A percentile compares a stretch with the other conserved stretches of the same genome.
Conservation (phyloP, 2,113 vertebrate species). For the Corythoichthys intestinalis region DNA sequence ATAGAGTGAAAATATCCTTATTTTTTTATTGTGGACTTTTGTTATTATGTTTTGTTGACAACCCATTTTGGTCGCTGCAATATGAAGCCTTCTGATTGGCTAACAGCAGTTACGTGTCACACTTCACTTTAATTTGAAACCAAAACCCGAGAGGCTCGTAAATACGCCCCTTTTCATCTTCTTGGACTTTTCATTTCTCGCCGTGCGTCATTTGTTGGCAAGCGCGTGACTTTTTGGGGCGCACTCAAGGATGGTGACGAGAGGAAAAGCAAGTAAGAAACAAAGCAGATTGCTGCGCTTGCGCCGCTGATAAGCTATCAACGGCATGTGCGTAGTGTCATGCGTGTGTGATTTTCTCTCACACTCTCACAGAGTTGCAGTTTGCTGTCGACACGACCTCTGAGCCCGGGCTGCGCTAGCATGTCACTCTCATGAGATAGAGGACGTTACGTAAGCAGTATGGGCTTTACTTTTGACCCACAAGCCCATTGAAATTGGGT, state of each 20-base stretch:
- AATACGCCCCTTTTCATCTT: not conserved
- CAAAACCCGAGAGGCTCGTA: too few relatives aligned
- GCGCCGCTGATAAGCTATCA: constrained; percentile 15
- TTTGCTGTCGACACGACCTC: constrained; percentile 15
- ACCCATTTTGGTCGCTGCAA: not conserved
- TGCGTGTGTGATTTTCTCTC: constrained; percentile 1
- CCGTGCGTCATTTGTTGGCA: too few relatives aligned
- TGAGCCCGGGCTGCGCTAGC: constrained; percentile 24
- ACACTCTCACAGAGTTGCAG: not conserved
- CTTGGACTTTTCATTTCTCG: not conserved
- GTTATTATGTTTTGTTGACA: not conserved
- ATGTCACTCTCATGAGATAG: constrained; percentile 13
- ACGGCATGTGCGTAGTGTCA: not conserved
- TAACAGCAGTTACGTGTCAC: not conserved
- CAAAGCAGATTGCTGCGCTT: constrained; percentile 1
- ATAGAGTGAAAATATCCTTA: too few relatives aligned
- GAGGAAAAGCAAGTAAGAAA: not conserved
- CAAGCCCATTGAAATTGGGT: not conserved
- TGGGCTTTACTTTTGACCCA: not conserved
- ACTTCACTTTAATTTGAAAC: not conserved
- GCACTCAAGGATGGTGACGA: not conserved
- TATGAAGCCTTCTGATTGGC: not conserved
- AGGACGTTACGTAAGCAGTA: constrained; percentile 12
- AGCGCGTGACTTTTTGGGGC: not conserved
- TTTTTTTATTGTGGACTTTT: not conserved